phyloP scores from a whole-genome alignment of 2,888 invertebrate species.

The Agonopterix alstromeriana region DNA sequence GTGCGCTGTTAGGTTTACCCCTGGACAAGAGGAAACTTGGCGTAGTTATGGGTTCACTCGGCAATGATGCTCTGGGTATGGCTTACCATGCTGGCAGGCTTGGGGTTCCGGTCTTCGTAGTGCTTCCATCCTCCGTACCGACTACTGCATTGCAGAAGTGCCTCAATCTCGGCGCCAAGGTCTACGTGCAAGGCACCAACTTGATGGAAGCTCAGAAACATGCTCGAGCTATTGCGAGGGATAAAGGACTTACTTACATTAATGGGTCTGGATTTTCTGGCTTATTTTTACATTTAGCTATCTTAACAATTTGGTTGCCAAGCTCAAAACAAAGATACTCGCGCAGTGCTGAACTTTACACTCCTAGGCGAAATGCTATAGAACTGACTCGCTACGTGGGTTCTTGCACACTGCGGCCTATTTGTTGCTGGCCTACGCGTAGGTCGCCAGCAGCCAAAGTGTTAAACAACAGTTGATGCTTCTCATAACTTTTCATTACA shows the following conservation, averaged over 20 bases:
- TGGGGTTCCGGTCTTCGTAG: conserved; percentile 78
- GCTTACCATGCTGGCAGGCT: conserved; percentile 80
- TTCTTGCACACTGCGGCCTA: no score
- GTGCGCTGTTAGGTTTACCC: conserved; percentile 75
- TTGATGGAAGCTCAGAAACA: conserved; percentile 77
- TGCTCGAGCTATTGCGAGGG: conserved; percentile 77
- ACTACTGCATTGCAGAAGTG: conserved; percentile 82
- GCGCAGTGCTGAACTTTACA: no score
- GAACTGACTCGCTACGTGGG: no score
- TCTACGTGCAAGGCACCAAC: conserved; percentile 79
- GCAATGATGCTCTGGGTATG: conserved; percentile 83
- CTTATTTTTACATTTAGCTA: background rate
- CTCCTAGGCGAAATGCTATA: no score
- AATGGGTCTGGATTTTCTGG: conserved; percentile 75
- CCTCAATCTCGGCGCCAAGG: conserved; percentile 79
- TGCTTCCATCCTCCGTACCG: conserved; percentile 81
- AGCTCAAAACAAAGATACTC: no score
- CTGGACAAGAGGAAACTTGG: conserved; percentile 77
- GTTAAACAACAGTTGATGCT: background rate
- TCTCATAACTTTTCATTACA: background rate
- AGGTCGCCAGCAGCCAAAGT: no score
- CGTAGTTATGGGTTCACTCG: conserved; percentile 82
- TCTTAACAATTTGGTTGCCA: no score
- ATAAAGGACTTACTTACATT: conserved; percentile 78
- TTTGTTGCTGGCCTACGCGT: no score